Conservation (phyloP, 2,113 vertebrate genomes). For the Helogale parvula region DNA sequence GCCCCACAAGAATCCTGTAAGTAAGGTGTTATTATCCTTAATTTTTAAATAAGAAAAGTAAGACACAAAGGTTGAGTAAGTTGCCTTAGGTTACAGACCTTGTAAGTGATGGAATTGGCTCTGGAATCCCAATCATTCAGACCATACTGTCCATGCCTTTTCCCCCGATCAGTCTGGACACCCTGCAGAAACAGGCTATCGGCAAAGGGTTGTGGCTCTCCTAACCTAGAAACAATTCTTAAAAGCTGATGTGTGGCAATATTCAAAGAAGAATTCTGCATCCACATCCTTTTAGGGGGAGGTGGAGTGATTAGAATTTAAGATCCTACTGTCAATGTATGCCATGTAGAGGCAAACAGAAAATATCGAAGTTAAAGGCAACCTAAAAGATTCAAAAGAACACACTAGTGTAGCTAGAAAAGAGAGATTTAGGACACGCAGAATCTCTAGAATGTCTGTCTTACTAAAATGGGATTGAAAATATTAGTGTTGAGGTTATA, state of each 20-base stretch:
- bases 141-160: background rate
- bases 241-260: background rate
- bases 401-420: background rate
- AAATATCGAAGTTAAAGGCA: background rate
- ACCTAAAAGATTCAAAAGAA: background rate
- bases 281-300: background rate
- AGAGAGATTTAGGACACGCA: background rate
- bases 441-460: background rate
- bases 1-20: background rate
- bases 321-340: background rate
- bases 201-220: background rate
- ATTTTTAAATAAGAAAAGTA: constrained; percentile 39
- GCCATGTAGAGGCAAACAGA: background rate
- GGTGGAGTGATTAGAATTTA: background rate
- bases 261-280: background rate
- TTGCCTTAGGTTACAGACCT: background rate
- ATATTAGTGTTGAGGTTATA: background rate
- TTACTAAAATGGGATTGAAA: background rate
- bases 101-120: background rate
- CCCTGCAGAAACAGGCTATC: background rate
- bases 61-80: background rate
- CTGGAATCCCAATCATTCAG: background rate
- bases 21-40: background rate
- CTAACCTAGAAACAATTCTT: background rate
- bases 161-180: background rate